Evolutionary conservation across 2,888 invertebrate genomes (phyloP).

Genomic region (Microctonus aethiopoides): DNA sequence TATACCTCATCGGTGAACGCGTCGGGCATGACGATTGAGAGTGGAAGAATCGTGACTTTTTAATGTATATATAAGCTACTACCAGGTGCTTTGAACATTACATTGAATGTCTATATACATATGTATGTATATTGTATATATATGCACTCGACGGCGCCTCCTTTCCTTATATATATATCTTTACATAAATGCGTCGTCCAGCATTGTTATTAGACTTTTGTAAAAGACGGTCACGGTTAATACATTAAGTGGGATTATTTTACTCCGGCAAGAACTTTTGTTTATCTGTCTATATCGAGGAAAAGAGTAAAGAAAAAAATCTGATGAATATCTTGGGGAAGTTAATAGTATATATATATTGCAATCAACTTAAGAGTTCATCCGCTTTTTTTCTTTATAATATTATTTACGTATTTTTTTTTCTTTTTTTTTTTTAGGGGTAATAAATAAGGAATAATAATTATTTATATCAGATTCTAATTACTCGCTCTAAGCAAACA

Average conservation of each 20-base stretch:
- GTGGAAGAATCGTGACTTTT: conserved; percentile 22
- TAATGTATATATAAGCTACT: neutral
- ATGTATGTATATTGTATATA: neutral
- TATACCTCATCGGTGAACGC: conserved; percentile 58
- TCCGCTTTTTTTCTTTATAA: neutral
- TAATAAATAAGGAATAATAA: conserved; percentile 58
- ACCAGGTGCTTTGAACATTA: conserved; percentile 20
- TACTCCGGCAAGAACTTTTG: neutral
- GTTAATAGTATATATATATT: conserved; percentile 1
- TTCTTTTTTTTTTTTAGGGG: neutral
- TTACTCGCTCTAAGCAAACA: conserved; percentile 66
- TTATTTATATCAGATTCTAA: conserved; percentile 66
- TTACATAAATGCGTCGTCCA: neutral
- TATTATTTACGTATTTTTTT: no score
- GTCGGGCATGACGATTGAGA: conserved; percentile 29
- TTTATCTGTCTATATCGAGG: neutral
- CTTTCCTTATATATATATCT: neutral
- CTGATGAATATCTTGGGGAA: conserved; percentile 3
- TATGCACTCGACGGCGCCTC: neutral
- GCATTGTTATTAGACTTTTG: conserved; percentile 13
- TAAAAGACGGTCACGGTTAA: conserved; percentile 6
- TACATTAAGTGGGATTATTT: conserved; percentile 7
- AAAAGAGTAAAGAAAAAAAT: neutral
- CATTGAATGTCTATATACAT: neutral
- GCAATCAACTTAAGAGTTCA: neutral